A percentile compares a stretch with the other conserved stretches of the same genome.
Conservation (phyloP, 2,888 invertebrate genomes). For the Agonum fuliginosum region DNA sequence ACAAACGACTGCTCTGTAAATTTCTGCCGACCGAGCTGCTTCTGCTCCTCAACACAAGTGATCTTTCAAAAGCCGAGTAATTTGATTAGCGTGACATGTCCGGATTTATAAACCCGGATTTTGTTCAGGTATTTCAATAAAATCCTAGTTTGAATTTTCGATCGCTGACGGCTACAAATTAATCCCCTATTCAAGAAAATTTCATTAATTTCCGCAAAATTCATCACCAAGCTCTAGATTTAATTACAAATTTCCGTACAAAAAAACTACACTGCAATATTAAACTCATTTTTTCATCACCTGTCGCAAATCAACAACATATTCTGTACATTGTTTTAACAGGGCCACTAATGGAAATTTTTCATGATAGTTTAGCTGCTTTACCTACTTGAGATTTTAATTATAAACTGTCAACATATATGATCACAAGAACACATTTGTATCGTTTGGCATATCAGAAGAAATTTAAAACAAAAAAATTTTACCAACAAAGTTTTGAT, state of each 20-base stretch:
- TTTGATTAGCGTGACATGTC: conserved; percentile 39
- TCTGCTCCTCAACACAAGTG: conserved; percentile 18
- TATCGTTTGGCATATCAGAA: too few species aligned
- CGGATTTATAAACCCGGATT: conserved; percentile 39
- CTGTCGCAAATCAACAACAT: too few species aligned
- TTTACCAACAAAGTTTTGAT: too few species aligned
- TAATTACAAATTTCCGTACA: conserved; percentile 22
- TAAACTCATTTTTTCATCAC: too few species aligned
- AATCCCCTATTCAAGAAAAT: conserved; percentile 25
- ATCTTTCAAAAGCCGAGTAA: conserved; percentile 33
- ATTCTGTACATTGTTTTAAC: too few species aligned
- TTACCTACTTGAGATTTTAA: too few species aligned
- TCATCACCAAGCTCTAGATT: conserved; percentile 3
- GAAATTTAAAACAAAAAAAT: too few species aligned
- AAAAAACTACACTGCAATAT: background rate
- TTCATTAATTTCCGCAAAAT: conserved; percentile 31
- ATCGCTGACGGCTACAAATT: conserved; percentile 30
- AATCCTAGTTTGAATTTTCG: conserved; percentile 28
- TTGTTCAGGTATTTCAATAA: conserved; percentile 37
- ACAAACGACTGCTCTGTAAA: conserved; percentile 30
- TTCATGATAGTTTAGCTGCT: too few species aligned
- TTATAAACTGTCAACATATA: too few species aligned
- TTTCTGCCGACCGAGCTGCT: conserved; percentile 20
- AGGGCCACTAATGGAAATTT: too few species aligned
- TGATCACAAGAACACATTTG: too few species aligned